Percentiles rank a stretch among this genome's conserved stretches.
phyloP scores from a whole-genome alignment of 1,140 invertebrate genomes.

The Drosophila repleta region DNA sequence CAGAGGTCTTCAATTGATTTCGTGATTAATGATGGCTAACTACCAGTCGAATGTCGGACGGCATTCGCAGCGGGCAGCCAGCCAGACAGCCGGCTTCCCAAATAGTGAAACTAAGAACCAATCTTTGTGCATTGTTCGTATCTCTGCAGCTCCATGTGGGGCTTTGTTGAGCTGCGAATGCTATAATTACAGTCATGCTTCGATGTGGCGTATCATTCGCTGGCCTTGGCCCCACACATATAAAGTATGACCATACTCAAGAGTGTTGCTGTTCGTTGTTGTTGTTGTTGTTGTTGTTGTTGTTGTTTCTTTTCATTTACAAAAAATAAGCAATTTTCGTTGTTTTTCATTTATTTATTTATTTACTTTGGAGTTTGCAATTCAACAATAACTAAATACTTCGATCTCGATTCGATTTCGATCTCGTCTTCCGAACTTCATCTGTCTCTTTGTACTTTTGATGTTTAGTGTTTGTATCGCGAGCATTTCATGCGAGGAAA shows the following conservation, averaged over 20 bases:
- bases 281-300: slow-evolving; percentile 52
- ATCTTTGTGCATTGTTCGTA: slow-evolving; percentile 54
- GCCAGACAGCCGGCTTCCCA: too few species aligned
- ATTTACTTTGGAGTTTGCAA: slow-evolving; percentile 73
- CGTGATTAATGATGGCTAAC: slow-evolving; percentile 69
- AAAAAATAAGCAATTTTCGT: neutral
- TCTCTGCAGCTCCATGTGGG: slow-evolving; percentile 22
- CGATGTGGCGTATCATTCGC: slow-evolving; percentile 43
- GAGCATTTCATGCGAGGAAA: slow-evolving; percentile 43
- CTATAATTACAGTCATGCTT: slow-evolving; percentile 62
- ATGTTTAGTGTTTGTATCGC: slow-evolving; percentile 54
- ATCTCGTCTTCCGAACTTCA: slow-evolving; percentile 58
- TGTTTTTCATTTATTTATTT: slow-evolving; percentile 60
- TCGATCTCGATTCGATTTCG: slow-evolving; percentile 25
- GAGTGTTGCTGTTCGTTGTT: slow-evolving; percentile 46
- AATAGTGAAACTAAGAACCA: slow-evolving; percentile 63
- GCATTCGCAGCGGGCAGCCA: slow-evolving; percentile 9
- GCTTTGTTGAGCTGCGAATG: slow-evolving; percentile 76
- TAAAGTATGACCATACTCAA: slow-evolving; percentile 50
- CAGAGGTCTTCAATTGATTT: slow-evolving; percentile 40
- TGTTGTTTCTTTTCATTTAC: slow-evolving; percentile 75
- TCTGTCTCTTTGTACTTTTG: slow-evolving; percentile 82
- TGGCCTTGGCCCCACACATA: slow-evolving; percentile 58
- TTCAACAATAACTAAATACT: slow-evolving; percentile 74
- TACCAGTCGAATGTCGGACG: slow-evolving; percentile 3